A percentile compares a stretch with the other conserved stretches of the same genome.
Conservation (phyloP, 2,113 vertebrate species). For the Spea multiplicata region DNA sequence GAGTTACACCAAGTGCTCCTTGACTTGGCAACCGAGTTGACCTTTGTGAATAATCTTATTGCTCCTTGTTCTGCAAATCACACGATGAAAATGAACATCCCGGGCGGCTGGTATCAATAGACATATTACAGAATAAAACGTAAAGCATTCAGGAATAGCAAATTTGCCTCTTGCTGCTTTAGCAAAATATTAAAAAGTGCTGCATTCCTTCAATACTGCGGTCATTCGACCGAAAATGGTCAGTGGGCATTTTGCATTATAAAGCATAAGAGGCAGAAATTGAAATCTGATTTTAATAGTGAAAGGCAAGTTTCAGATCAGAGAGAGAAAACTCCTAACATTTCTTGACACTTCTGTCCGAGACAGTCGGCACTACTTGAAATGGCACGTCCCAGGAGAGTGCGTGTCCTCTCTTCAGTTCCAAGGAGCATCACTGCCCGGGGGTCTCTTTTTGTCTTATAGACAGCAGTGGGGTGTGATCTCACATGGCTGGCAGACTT, state of each 20-base stretch:
- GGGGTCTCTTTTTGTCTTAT: constrained; percentile 53
- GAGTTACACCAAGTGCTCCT: no score
- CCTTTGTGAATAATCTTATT: no score
- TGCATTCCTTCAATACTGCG: no score
- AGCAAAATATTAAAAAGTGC: no score
- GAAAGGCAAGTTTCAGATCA: constrained; percentile 23
- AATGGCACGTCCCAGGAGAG: constrained; percentile 54
- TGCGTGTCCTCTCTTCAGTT: constrained; percentile 53
- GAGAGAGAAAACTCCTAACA: constrained; percentile 44
- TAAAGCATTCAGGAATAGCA: no score
- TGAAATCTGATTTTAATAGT: constrained; percentile 5
- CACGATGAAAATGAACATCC: no score
- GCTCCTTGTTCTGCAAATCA: no score
- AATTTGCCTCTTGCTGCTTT: no score
- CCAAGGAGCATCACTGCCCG: constrained; percentile 52
- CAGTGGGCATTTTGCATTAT: neutral
- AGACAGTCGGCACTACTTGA: constrained; percentile 44
- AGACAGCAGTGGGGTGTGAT: constrained; percentile 49
- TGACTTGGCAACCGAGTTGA: no score
- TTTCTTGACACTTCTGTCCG: constrained; percentile 53
- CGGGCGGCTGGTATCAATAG: no score
- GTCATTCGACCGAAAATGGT: neutral
- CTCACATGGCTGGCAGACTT: constrained; percentile 21
- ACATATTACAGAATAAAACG: no score
- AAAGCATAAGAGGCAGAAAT: constrained; percentile 9